phyloP scores from a whole-genome alignment of 2,113 vertebrate genomes.

The Protomyctophum bolini region DNA sequence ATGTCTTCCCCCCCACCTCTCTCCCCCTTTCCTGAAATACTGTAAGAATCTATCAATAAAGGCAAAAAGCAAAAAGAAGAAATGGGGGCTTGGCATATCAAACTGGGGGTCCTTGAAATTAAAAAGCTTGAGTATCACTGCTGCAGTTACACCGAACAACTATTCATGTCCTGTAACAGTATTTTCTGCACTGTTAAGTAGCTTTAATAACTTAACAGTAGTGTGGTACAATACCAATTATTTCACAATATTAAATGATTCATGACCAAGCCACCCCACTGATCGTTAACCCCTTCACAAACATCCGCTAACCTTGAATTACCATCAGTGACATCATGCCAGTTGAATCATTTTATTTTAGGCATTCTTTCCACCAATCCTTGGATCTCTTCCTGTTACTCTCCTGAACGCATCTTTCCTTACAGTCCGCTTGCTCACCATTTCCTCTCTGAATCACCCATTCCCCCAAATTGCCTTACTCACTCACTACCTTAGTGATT shows the following conservation, averaged over 20 bases:
- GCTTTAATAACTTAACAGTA: too few relatives aligned
- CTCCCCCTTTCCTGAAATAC: too few relatives aligned
- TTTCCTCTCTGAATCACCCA: conserved; percentile 55
- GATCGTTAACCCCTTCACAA: conserved; percentile 9
- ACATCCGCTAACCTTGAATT: conserved; percentile 2
- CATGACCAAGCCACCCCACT: background rate
- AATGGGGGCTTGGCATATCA: too few relatives aligned
- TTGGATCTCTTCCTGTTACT: conserved; percentile 30
- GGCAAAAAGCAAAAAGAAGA: too few relatives aligned
- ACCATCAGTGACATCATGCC: background rate
- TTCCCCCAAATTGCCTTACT: background rate
- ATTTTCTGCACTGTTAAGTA: background rate
- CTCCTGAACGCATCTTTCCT: conserved; percentile 39
- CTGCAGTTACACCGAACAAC: too few relatives aligned
- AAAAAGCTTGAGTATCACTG: too few relatives aligned
- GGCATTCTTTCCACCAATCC: conserved; percentile 37
- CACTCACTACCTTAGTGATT: conserved; percentile 20
- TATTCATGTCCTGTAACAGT: too few relatives aligned
- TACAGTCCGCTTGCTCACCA: conserved; percentile 21
- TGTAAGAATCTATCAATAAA: too few relatives aligned
- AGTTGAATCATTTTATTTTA: conserved; percentile 2
- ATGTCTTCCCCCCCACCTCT: too few relatives aligned
- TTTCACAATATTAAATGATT: background rate
- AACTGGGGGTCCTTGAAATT: too few relatives aligned
- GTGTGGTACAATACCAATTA: background rate